Evolutionary conservation across 2,113 vertebrate genomes (phyloP), one percentile per base, ranked within the genome.

Genomic region (Phalacrocorax aristotelis): DNA sequence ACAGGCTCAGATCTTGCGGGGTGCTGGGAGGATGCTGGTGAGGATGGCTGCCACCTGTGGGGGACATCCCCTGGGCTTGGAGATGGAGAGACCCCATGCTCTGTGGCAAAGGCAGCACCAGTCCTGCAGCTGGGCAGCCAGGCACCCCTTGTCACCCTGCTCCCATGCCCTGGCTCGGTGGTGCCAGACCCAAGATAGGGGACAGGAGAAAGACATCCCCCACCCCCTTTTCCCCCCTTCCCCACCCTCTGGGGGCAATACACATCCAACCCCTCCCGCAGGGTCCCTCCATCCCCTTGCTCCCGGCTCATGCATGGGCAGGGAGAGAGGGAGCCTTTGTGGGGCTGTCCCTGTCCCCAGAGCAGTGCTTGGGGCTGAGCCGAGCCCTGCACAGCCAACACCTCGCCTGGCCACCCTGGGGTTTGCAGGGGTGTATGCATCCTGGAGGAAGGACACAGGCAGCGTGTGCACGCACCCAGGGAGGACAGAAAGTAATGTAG

Each of bases 401-500:
- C 36, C 55, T 94, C 1, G 2, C 18, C 40, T 4, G 5, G 49
- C 49, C 15, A 10, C 61, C 48, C 57, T 1, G 3, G 38, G 64
- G 69, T 48, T 93, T 14, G 0, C 16, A 46, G 38, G 9, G 27
- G 3, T 76, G 57, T 66, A 18, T 1, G 0, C 22, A 9, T 62
- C 74, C 52, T 1, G 0, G 46, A 18, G 77, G 7, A 87, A 78
- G 42, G 92, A 55, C 64, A 51, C 7, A 34, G 69, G 20, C 20
- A 60, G 70, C 0, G 0, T 15, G 40, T 42, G 22, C 20, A 10
- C 1, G 1, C 27, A 77, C 52, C 58, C 52, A 65, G 71, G 58
- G 48, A 34, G 11, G 42, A 62, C 0, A 1, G 36, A 51, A 87
- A 80, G 32, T 46, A 60, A 32, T 0, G 0, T 15, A 2, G 0